Conservation (phyloP, 2,797 vertebrate genomes). For the Lycodopsis pacificus region DNA sequence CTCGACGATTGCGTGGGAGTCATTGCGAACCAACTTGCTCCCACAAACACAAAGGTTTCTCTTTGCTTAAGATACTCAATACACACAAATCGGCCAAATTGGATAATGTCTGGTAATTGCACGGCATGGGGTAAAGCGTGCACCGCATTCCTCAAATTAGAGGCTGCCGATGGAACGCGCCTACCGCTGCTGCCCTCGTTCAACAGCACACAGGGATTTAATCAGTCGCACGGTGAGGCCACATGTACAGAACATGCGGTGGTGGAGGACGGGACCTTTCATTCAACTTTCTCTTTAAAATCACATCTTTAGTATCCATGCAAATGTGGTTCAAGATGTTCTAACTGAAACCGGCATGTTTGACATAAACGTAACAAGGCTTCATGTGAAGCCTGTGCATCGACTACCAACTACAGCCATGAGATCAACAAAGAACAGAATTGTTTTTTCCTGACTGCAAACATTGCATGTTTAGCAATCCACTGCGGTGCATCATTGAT, state of each 20-base stretch:
- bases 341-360: neutral
- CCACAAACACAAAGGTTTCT: slow-evolving; percentile 8
- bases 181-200: slow-evolving; percentile 3
- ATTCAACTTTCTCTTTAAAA: slow-evolving; percentile 15
- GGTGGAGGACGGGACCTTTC: neutral
- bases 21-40: neutral
- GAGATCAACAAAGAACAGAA: neutral
- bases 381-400: neutral
- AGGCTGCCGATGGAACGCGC: slow-evolving; percentile 28
- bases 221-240: slow-evolving; percentile 9
- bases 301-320: slow-evolving; percentile 8
- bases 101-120: slow-evolving; percentile 47
- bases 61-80: slow-evolving; percentile 8
- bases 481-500: neutral
- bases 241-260: slow-evolving; percentile 1
- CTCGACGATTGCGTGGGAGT: slow-evolving; percentile 4
- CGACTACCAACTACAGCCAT: neutral
- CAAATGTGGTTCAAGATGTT: neutral
- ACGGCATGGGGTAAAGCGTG: slow-evolving; percentile 19
- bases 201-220: slow-evolving; percentile 16
- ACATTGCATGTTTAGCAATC: neutral
- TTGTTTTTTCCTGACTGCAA: neutral
- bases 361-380: neutral
- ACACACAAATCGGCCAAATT: slow-evolving; percentile 39
- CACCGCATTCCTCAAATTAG: slow-evolving; percentile 53